Conservation (phyloP, 2,888 invertebrate genomes). For the Parthenolecanium corni region DNA sequence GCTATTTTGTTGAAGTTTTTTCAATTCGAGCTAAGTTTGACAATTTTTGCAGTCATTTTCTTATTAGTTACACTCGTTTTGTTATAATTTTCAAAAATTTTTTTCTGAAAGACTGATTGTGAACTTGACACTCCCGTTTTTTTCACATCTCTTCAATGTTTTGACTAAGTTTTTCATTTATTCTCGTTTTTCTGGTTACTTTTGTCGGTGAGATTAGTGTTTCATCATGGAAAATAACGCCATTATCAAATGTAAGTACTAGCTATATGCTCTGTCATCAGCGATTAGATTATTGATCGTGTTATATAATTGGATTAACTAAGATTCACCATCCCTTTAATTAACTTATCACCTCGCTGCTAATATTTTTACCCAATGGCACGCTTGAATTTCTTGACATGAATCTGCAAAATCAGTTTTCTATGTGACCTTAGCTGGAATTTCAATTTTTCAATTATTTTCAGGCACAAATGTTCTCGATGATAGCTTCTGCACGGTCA, state of each 20-base stretch:
- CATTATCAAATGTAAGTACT: slow-evolving; percentile 20
- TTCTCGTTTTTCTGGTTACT: background rate
- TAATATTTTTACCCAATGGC: background rate
- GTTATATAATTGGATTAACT: no score
- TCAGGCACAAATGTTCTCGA: slow-evolving; percentile 9
- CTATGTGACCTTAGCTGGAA: background rate
- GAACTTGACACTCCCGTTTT: no score
- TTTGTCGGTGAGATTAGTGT: background rate
- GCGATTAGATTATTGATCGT: background rate
- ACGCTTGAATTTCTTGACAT: background rate
- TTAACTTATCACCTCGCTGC: background rate
- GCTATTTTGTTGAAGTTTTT: background rate
- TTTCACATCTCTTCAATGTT: no score
- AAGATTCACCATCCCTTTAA: background rate
- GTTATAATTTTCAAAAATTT: background rate
- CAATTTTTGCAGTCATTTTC: background rate
- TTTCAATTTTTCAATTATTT: background rate
- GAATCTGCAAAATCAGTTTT: background rate
- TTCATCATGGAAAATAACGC: slow-evolving; percentile 9
- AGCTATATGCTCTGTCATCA: background rate
- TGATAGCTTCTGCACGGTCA: slow-evolving; percentile 13
- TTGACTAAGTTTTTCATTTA: background rate
- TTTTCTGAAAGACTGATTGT: background rate
- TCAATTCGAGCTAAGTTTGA: background rate
- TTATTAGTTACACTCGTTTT: background rate